These are phyloP conservation scores for Dasypolia templi DNA, from an alignment of 2,888 invertebrate species.

Conservation along the genomic window DNA sequence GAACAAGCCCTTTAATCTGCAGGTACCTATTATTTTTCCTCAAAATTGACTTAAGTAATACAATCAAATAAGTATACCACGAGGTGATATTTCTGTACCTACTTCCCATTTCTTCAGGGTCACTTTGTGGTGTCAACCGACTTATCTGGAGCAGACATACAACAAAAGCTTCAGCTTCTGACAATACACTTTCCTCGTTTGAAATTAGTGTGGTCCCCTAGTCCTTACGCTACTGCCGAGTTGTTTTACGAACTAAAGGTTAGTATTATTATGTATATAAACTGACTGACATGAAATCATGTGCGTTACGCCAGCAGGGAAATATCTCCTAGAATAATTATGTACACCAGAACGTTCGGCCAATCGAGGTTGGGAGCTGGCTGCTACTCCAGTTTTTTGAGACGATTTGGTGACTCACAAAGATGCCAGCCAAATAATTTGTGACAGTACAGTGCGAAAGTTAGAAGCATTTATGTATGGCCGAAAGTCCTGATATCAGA, in stretches of 20 bases:
- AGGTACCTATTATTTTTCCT: slow-evolving; percentile 87
- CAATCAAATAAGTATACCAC: neutral
- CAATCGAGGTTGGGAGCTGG: too few species aligned
- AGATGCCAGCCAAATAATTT: too few species aligned
- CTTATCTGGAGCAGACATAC: slow-evolving; percentile 94
- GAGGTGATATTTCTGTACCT: neutral
- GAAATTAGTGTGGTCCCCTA: slow-evolving; percentile 98
- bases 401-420: too few species aligned
- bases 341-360: too few species aligned
- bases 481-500: too few species aligned
- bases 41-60: neutral
- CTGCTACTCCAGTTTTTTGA: too few species aligned
- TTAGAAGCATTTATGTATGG: too few species aligned
- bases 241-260: slow-evolving; percentile 98
- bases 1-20: slow-evolving; percentile 96
- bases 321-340: too few species aligned
- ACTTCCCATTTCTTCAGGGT: slow-evolving; percentile 89
- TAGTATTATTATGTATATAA: slow-evolving; percentile 13
- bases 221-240: slow-evolving; percentile 98
- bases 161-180: slow-evolving; percentile 96
- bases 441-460: too few species aligned
- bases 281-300: neutral
- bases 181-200: slow-evolving; percentile 98
- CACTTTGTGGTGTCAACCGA: slow-evolving; percentile 95
- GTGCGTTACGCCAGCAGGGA: too few species aligned